phyloP scores from a whole-genome alignment of 2,113 vertebrate genomes.

The Rana temporaria region DNA sequence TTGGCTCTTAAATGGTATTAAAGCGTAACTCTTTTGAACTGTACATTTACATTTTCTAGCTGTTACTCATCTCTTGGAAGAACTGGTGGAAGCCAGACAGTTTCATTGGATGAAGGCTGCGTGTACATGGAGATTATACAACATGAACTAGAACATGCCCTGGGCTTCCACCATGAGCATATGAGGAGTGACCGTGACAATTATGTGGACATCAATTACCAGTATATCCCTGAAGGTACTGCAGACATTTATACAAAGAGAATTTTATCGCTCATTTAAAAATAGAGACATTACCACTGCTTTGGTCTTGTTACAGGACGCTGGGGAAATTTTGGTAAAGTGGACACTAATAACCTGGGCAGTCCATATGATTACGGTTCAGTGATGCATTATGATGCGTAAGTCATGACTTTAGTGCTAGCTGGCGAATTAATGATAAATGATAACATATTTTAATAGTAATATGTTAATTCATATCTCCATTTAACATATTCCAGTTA shows the following conservation, averaged over 20 bases:
- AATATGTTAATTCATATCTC: not conserved
- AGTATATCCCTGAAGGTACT: constrained; percentile 78
- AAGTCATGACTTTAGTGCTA: not conserved
- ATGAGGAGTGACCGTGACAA: constrained; percentile 82
- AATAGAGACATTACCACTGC: not conserved
- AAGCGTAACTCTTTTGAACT: no score
- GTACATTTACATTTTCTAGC: constrained; percentile 58
- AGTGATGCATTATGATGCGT: constrained; percentile 77
- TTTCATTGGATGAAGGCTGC: constrained; percentile 79
- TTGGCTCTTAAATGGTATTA: no score
- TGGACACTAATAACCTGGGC: not conserved
- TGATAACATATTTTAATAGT: not conserved
- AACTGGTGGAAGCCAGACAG: constrained; percentile 77
- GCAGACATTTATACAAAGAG: no score
- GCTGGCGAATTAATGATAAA: not conserved
- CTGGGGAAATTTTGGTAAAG: not conserved
- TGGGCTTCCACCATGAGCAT: constrained; percentile 86
- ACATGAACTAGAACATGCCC: constrained; percentile 82
- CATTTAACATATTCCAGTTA: constrained; percentile 56
- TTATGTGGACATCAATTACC: constrained; percentile 81
- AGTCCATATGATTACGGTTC: constrained; percentile 74
- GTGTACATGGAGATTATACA: constrained; percentile 82
- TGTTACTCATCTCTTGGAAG: constrained; percentile 84
- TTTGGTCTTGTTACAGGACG: not conserved
- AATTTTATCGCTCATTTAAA: not conserved